Percentiles rank a stretch among this genome's conserved stretches.
phyloP scores from a whole-genome alignment of 2,888 invertebrate genomes.

The Caenorhabditis macrosperma region DNA sequence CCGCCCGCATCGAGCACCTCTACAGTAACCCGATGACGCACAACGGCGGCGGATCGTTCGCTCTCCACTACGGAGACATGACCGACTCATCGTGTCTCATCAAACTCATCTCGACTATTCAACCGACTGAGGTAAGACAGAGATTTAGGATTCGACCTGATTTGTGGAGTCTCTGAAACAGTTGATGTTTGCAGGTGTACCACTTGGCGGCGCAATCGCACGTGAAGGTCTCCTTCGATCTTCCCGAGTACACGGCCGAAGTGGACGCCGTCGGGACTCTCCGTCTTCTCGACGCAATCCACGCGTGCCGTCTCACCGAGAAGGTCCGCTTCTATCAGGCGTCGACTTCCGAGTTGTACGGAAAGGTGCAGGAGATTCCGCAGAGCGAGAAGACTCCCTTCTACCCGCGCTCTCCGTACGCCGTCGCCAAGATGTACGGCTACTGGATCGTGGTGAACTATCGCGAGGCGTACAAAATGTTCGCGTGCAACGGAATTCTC shows the following conservation, averaged over 20 bases:
- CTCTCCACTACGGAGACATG: slow-evolving; percentile 97
- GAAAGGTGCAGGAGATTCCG: slow-evolving; percentile 92
- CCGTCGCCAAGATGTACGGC: slow-evolving; percentile 94
- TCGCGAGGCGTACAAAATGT: slow-evolving; percentile 94
- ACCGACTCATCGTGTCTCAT: slow-evolving; percentile 96
- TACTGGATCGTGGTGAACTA: slow-evolving; percentile 97
- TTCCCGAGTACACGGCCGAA: slow-evolving; percentile 98
- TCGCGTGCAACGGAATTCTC: slow-evolving; percentile 94
- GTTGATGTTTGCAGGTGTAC: slow-evolving; percentile 84
- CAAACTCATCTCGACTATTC: slow-evolving; percentile 88
- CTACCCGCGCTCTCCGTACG: slow-evolving; percentile 96
- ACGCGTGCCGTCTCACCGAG: slow-evolving; percentile 90
- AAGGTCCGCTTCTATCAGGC: slow-evolving; percentile 90
- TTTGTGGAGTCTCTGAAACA: background rate
- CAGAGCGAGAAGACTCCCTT: slow-evolving; percentile 96
- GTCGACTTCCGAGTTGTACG: slow-evolving; percentile 94
- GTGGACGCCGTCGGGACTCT: slow-evolving; percentile 96
- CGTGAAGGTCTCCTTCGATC: slow-evolving; percentile 94
- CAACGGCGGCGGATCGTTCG: slow-evolving; percentile 85
- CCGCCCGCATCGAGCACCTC: slow-evolving; percentile 94
- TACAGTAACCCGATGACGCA: slow-evolving; percentile 93
- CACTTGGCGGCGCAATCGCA: slow-evolving; percentile 99
- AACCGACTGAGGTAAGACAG: slow-evolving; percentile 88
- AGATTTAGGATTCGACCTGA: too few species aligned
- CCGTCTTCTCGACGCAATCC: slow-evolving; percentile 91